phyloP scores from a whole-genome alignment of 2,888 invertebrate species.

The Cryptocheilus praepositus region DNA sequence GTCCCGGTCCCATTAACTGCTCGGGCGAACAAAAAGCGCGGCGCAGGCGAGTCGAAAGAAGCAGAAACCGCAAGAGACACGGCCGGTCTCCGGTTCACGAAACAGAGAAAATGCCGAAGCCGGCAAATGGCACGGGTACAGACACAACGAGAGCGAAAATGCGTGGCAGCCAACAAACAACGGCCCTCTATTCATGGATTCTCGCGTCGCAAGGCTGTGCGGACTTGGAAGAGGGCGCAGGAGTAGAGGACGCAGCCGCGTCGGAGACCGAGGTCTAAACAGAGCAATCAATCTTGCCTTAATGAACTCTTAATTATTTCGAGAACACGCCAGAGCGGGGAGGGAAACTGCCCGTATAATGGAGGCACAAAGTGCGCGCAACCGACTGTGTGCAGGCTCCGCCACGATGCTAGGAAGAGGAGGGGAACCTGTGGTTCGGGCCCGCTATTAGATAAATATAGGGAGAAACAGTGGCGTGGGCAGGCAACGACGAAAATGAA shows the following conservation, averaged over 20 bases:
- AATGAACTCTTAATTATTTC: conserved; percentile 75
- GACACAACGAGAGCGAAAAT: conserved; percentile 9
- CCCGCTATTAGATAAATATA: conserved; percentile 71
- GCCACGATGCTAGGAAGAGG: conserved; percentile 15
- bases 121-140: conserved; percentile 25
- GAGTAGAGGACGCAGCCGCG: conserved; percentile 11
- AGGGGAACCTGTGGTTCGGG: conserved; percentile 54
- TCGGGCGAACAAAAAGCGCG: conserved; percentile 30
- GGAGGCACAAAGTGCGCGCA: conserved; percentile 71
- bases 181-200: conserved; percentile 65
- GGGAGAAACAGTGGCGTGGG: conserved; percentile 62
- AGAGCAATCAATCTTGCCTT: conserved; percentile 72
- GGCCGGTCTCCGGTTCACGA: conserved; percentile 14
- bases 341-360: conserved; percentile 73
- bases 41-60: conserved; percentile 17
- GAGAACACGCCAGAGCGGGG: conserved; percentile 62
- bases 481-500: conserved; percentile 58
- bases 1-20: conserved; percentile 49
- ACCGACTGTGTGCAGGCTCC: conserved; percentile 55
- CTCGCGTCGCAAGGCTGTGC: conserved; percentile 41
- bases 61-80: conserved; percentile 4
- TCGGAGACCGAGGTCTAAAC: conserved; percentile 61
- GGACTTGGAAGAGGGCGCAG: conserved; percentile 10
- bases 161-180: conserved; percentile 64
- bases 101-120: conserved; percentile 17